Conservation (phyloP, 2,797 vertebrate species). For the Peromyscus eremicus region DNA sequence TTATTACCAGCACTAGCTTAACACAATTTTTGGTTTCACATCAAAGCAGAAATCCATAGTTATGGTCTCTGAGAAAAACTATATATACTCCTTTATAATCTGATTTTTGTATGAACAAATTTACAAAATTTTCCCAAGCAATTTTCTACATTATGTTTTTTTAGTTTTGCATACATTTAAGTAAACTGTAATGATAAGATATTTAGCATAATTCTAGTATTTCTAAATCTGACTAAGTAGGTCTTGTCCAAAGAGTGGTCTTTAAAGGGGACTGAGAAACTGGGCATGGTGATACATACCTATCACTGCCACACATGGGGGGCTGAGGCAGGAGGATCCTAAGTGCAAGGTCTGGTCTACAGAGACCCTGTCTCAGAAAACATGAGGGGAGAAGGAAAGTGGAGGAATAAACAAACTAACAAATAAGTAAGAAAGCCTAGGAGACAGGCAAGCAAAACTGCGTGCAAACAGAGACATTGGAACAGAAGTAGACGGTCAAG, state of each 20-base stretch:
- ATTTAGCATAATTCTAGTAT: not conserved
- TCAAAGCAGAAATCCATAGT: slow-evolving; percentile 26
- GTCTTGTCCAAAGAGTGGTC: not conserved
- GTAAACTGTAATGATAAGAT: not conserved
- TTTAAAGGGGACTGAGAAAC: not conserved
- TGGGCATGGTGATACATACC: not conserved
- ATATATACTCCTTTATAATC: not conserved
- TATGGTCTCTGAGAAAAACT: not conserved
- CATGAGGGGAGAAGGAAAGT: not conserved
- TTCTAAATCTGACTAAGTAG: not conserved
- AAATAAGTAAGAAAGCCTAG: not conserved
- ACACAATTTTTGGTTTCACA: not conserved
- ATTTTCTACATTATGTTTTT: not conserved
- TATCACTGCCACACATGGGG: not conserved
- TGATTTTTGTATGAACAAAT: not conserved
- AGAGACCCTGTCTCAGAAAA: not conserved
- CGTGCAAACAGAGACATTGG: not conserved
- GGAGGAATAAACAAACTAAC: not conserved
- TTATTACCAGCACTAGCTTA: not conserved
- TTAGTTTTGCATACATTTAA: not conserved
- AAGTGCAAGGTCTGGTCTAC: not conserved
- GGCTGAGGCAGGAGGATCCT: not conserved
- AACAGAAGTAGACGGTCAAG: not conserved
- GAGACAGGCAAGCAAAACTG: not conserved
- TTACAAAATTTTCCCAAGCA: not conserved